Evolutionary conservation across 1,140 invertebrate genomes (phyloP), one percentile per base, ranked within the genome.

Genomic region (Pemphigus obesinymphae): DNA sequence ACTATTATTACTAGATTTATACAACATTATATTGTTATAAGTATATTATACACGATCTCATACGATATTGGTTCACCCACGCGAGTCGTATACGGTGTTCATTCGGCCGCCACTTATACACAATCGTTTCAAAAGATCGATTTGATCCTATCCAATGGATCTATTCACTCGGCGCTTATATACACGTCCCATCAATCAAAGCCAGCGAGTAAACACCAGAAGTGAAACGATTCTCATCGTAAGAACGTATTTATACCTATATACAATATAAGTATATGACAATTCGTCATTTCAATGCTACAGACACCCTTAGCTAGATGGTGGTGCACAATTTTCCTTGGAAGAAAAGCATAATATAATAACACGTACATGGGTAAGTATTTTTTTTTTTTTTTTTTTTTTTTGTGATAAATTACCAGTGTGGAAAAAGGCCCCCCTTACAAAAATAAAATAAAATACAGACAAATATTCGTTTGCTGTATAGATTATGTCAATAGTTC

Each of bases 101-200:
- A 26, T 70, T 45, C 53, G 53, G 7, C 13, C 23, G 53, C 7
- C 23, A 10, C 6, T 2, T 8, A 43, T 13, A 45, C 68, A 43
- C n/a, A 43, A 43, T 43, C 66, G 37, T 70, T 45, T 45, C 68
- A 70, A 45, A 68, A 68, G 63, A 37, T 68, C 68, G 23, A n/a
- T 43, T 43, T 26, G 34, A 68, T 43, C 37, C n/a, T 43, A 43
- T 70, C 34, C 7, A 43, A 70, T 8, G n/a, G 66, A 43, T 70
- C 66, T 43, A 17, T 70, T 40, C 37, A 70, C 13, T 29, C 23
- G 40, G 26, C 3, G n/a, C 11, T 37, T 5, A 17, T 6, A 26
- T 26, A 45, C 23, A 43, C 37, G 13, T 29, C 23, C 40, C 23
- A 70, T 70, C 68, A 45, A 70, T 70, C 68, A 70, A 29, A 70